These are phyloP conservation scores for Emydura subglobosa DNA, from an alignment of 2,113 vertebrate species.

Conservation along the genomic window DNA sequence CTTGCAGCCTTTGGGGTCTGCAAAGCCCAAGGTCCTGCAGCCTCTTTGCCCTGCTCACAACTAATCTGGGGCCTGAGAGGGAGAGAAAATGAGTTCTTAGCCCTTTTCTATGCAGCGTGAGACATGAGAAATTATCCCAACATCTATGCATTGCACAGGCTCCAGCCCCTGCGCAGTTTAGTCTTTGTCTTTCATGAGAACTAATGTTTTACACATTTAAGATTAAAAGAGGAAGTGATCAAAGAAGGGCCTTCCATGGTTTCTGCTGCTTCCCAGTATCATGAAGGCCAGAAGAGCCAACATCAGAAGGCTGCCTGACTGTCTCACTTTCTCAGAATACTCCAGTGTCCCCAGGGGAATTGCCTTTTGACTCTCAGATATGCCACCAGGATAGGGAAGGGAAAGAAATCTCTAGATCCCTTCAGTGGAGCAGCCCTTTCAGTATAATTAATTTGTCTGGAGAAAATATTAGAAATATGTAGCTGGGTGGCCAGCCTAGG, in stretches of 20 bases:
- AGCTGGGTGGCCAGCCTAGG: background rate
- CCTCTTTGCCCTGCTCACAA: background rate
- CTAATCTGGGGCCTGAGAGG: background rate
- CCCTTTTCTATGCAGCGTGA: background rate
- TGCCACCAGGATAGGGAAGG: background rate
- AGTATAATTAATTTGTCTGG: background rate
- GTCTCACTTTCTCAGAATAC: background rate
- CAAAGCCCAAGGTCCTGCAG: background rate
- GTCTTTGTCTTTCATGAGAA: background rate
- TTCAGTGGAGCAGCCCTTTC: background rate
- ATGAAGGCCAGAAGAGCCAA: background rate
- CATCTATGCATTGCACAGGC: background rate
- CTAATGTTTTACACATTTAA: background rate
- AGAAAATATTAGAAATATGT: background rate
- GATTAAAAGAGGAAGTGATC: background rate
- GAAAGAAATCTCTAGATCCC: background rate
- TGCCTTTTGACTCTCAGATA: background rate
- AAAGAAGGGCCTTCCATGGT: background rate
- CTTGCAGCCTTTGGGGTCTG: background rate
- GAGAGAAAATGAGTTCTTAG: background rate
- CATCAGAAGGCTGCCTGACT: background rate
- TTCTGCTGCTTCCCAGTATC: background rate
- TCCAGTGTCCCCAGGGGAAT: background rate
- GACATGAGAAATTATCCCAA: background rate
- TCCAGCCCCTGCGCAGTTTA: background rate